Percentiles rank a stretch among this genome's conserved stretches.
Conservation (phyloP, 2,797 vertebrate genomes). For the Gila robusta region DNA sequence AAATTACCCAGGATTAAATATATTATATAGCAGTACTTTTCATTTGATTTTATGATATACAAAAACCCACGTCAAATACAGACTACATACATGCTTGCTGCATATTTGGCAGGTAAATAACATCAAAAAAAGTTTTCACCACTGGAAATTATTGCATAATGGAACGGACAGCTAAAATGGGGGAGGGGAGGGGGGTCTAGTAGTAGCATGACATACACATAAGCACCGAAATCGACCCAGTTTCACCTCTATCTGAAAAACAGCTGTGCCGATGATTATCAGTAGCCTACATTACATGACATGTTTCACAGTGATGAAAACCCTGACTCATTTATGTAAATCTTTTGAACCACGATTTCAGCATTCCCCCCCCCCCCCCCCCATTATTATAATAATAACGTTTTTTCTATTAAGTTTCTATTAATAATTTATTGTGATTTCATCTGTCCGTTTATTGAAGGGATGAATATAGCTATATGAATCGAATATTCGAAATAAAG, state of each 20-base stretch:
- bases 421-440: background rate
- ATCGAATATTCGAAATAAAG: background rate
- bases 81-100: too few species aligned
- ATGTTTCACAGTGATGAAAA: background rate
- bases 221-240: constrained; percentile 4
- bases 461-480: background rate
- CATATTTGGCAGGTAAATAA: too few species aligned
- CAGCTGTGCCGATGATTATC: background rate
- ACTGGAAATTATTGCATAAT: background rate
- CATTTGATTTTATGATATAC: too few species aligned
- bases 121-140: too few species aligned
- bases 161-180: background rate
- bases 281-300: background rate
- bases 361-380: too few species aligned
- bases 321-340: background rate
- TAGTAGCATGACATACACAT: background rate
- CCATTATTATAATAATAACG: background rate
- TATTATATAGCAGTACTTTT: too few species aligned
- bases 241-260: background rate
- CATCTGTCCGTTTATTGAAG: background rate
- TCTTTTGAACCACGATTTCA: background rate
- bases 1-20: too few species aligned
- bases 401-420: background rate
- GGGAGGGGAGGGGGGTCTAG: background rate
- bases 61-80: too few species aligned